These are phyloP conservation scores for Oligia strigilis DNA, from an alignment of 2,888 invertebrate species.

Conservation along the genomic window DNA sequence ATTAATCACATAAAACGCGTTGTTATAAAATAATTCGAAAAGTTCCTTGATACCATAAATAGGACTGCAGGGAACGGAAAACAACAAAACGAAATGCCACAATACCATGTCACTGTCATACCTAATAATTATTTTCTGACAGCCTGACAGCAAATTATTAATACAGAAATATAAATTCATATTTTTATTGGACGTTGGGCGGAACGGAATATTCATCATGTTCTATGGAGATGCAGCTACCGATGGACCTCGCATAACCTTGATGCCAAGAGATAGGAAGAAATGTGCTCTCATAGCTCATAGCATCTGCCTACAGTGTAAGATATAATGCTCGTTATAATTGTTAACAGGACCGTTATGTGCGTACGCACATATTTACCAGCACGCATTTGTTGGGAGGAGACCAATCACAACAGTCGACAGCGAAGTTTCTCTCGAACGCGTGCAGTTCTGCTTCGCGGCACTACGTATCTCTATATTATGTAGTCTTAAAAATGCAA, in stretches of 20 bases:
- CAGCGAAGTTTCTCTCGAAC: not conserved
- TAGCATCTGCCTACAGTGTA: constrained; percentile 74
- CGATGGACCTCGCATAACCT: constrained; percentile 19
- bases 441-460: not conserved
- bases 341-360: no score
- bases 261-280: constrained; percentile 68
- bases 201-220: constrained; percentile 9
- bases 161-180: not conserved
- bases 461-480: not conserved
- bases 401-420: not conserved
- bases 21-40: not conserved
- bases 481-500: not conserved
- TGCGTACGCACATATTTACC: not conserved
- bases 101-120: constrained; percentile 1
- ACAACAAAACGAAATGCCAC: not conserved
- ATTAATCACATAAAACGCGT: not conserved
- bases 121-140: not conserved
- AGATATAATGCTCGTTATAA: not conserved
- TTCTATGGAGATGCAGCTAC: not conserved
- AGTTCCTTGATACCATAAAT: not conserved
- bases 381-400: not conserved
- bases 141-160: not conserved
- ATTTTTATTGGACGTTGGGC: not conserved
- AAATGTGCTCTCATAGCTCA: constrained; percentile 70
- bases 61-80: not conserved